Evolutionary conservation across 2,797 vertebrate species (phyloP).

Genomic region (Danio kyathit): DNA sequence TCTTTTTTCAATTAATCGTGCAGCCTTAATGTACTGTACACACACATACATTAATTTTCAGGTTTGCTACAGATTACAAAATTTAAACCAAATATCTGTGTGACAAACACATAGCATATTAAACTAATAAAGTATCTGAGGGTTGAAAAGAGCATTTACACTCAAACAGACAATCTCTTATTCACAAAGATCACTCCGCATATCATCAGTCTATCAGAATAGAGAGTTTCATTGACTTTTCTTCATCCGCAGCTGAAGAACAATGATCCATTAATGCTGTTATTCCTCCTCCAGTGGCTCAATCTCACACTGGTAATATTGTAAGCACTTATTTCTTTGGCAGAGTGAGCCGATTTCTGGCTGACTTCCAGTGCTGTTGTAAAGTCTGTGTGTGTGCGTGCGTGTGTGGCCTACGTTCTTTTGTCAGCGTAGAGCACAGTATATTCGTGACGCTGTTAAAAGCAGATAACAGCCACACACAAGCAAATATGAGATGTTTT

Average conservation of each 20-base stretch:
- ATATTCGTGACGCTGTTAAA: constrained; percentile 6
- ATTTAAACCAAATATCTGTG: not conserved
- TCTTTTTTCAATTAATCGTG: too few species aligned
- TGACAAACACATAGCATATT: not conserved
- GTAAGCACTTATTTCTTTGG: constrained; percentile 43
- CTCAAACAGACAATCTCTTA: constrained; percentile 34
- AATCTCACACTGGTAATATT: constrained; percentile 53
- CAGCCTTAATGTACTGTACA: too few species aligned
- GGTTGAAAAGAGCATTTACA: not conserved
- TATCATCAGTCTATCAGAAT: constrained; percentile 34
- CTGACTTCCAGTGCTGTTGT: constrained; percentile 43
- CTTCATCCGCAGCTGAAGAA: constrained; percentile 39
- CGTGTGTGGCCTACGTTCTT: constrained; percentile 27
- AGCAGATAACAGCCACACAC: constrained; percentile 23
- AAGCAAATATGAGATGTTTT: constrained; percentile 3
- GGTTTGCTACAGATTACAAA: not conserved
- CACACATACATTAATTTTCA: not conserved
- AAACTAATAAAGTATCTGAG: not conserved
- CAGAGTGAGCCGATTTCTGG: constrained; percentile 12
- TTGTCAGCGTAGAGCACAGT: not conserved
- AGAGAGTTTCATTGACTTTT: constrained; percentile 48
- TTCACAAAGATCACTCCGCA: constrained; percentile 25
- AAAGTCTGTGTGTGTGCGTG: constrained; percentile 33
- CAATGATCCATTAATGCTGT: constrained; percentile 55
- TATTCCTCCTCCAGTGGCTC: constrained; percentile 42